phyloP scores from a whole-genome alignment of 2,888 invertebrate genomes.

The Lithophane semibrunnea region DNA sequence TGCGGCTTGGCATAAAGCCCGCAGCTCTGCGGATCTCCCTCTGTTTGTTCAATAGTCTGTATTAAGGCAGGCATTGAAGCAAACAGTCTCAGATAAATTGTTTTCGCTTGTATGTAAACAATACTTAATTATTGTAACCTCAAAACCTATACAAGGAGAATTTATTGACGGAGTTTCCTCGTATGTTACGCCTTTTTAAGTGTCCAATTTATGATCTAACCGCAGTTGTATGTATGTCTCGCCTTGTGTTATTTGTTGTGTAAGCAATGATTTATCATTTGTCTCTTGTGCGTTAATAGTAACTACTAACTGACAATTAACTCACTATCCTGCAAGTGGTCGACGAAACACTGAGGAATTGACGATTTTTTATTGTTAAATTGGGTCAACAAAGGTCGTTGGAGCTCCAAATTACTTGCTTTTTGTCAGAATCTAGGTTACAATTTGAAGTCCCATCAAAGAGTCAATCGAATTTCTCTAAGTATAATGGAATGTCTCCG shows the following conservation, averaged over 20 bases:
- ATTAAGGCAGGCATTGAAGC: conserved; percentile 33
- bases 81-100: conserved; percentile 56
- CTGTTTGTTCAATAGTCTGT: conserved; percentile 55
- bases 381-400: conserved; percentile 1
- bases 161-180: conserved; percentile 41
- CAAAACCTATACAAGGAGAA: conserved; percentile 49
- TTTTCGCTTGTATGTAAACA: conserved; percentile 56
- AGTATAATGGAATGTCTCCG: background rate
- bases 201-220: conserved; percentile 42
- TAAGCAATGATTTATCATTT: conserved; percentile 27
- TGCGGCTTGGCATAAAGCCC: conserved; percentile 60
- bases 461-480: background rate
- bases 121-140: conserved; percentile 57
- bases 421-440: conserved; percentile 28
- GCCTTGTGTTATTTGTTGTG: conserved; percentile 8
- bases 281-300: conserved; percentile 5
- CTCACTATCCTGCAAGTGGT: background rate
- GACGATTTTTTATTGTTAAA: conserved; percentile 16
- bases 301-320: background rate
- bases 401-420: conserved; percentile 13
- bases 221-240: conserved; percentile 1
- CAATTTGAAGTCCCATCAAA: background rate
- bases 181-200: conserved; percentile 27
- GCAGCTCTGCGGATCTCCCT: conserved; percentile 24
- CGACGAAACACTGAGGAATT: background rate